A percentile compares a stretch with the other conserved stretches of the same genome.
Evolutionary conservation across 1,140 invertebrate genomes (phyloP).

Genomic region (Chionoecetes opilio): DNA sequence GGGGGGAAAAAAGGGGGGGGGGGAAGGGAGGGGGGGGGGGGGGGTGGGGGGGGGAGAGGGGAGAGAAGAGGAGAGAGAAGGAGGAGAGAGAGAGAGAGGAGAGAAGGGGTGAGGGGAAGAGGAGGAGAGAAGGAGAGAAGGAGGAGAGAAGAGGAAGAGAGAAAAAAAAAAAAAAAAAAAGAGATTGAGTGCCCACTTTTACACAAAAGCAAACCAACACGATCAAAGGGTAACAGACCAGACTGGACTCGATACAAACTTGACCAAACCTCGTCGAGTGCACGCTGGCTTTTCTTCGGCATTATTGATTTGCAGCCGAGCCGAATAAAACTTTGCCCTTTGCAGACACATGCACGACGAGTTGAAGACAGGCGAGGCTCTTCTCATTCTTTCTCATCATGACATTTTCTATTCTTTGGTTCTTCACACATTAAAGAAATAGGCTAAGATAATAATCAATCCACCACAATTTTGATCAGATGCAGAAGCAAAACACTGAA

Average conservation of each 20-base stretch:
- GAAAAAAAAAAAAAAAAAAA: constrained; percentile 21
- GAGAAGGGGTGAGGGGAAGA: constrained; percentile 44
- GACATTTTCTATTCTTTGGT: too few species aligned
- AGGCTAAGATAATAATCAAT: too few species aligned
- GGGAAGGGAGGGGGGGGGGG: neutral
- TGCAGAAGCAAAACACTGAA: too few species aligned
- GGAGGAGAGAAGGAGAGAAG: constrained; percentile 46
- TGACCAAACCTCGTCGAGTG: neutral
- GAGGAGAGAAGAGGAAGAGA: constrained; percentile 42
- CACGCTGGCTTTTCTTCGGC: neutral
- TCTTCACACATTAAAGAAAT: too few species aligned
- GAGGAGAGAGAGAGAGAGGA: constrained; percentile 52
- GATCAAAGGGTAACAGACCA: neutral
- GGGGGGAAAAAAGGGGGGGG: neutral
- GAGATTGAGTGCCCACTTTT: neutral
- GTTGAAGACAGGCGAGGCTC: too few species aligned
- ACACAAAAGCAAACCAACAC: neutral
- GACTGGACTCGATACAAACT: neutral
- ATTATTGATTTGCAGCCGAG: neutral
- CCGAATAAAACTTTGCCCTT: constrained; percentile 2
- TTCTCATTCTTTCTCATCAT: too few species aligned
- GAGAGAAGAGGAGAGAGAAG: neutral
- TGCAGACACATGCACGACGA: neutral
- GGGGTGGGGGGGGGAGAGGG: neutral
- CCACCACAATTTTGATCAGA: too few species aligned